A percentile compares a stretch with the other conserved stretches of the same genome.
These are phyloP conservation scores for Copsychus sechellarum DNA, from an alignment of 2,113 vertebrate genomes.

Conservation along the genomic window DNA sequence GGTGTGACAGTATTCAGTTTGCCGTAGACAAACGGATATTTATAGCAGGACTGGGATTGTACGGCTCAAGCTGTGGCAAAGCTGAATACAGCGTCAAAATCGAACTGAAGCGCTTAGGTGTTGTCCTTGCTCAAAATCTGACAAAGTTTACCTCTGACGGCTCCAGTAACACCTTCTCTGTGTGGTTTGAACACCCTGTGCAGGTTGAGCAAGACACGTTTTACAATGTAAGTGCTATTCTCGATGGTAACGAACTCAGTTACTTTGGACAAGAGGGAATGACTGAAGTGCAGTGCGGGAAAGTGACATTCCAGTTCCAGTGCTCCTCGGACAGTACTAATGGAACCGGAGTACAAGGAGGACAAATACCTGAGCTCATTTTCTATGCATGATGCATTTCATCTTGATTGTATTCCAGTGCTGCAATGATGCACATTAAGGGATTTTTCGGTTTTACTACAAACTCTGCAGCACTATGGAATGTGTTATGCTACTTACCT, in stretches of 20 bases:
- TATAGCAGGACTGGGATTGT: constrained; percentile 89
- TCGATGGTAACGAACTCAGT: constrained; percentile 93
- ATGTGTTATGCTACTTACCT: constrained; percentile 63
- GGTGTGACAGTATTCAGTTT: constrained; percentile 99
- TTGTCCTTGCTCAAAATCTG: constrained; percentile 85
- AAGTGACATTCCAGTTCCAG: constrained; percentile 97
- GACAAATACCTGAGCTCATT: constrained; percentile 97
- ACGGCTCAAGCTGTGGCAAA: constrained; percentile 91
- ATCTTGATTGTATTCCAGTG: constrained; percentile 67
- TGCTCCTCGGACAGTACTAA: constrained; percentile 99
- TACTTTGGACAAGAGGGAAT: constrained; percentile 98
- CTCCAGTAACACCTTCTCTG: constrained; percentile 89
- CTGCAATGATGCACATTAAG: constrained; percentile 72
- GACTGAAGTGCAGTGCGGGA: constrained; percentile 95
- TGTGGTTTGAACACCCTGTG: constrained; percentile 96
- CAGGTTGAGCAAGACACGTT: constrained; percentile 95
- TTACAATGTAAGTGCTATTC: constrained; percentile 92
- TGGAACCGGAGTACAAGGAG: constrained; percentile 96
- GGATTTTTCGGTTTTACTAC: constrained; percentile 63
- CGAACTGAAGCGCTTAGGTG: constrained; percentile 91
- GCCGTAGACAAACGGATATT: constrained; percentile 93
- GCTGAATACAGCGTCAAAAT: constrained; percentile 91
- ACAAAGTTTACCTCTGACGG: constrained; percentile 92
- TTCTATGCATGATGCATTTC: constrained; percentile 88
- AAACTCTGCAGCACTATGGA: constrained; percentile 64